phyloP scores from a whole-genome alignment of 2,888 invertebrate species.

The Pyrocoelia pectoralis region DNA sequence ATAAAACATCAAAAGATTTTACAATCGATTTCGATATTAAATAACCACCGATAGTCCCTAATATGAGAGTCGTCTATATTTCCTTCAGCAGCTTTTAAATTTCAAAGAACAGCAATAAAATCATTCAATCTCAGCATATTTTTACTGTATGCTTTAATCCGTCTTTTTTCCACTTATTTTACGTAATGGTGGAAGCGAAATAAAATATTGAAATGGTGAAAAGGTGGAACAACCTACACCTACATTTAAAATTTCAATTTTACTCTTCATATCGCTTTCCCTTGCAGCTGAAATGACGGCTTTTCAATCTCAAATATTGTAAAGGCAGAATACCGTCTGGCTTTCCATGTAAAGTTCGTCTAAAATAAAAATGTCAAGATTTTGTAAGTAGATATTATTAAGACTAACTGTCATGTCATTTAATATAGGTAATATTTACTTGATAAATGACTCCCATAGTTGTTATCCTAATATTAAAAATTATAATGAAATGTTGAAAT shows the following conservation, averaged over 20 bases:
- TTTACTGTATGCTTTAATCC: constrained; percentile 24
- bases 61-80: constrained; percentile 29
- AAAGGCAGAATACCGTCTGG: constrained; percentile 20
- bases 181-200: constrained; percentile 24
- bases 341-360: constrained; percentile 19
- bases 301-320: constrained; percentile 33
- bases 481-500: too few relatives aligned
- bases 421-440: too few relatives aligned
- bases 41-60: constrained; percentile 23
- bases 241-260: constrained; percentile 37
- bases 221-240: constrained; percentile 27
- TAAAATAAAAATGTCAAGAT: constrained; percentile 1
- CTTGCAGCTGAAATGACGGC: constrained; percentile 34
- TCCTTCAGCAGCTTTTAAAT: constrained; percentile 29
- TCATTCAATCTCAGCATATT: constrained; percentile 28
- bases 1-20: constrained; percentile 21
- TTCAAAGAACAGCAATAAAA: constrained; percentile 34
- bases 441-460: too few relatives aligned
- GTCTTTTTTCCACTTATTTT: constrained; percentile 25
- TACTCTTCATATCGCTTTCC: constrained; percentile 34
- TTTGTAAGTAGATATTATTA: not conserved
- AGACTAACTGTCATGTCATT: not conserved
- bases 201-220: constrained; percentile 23
- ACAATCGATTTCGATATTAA: constrained; percentile 24
- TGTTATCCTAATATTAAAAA: too few relatives aligned